Conservation (phyloP, 2,113 vertebrate genomes). For the Alces alces region DNA sequence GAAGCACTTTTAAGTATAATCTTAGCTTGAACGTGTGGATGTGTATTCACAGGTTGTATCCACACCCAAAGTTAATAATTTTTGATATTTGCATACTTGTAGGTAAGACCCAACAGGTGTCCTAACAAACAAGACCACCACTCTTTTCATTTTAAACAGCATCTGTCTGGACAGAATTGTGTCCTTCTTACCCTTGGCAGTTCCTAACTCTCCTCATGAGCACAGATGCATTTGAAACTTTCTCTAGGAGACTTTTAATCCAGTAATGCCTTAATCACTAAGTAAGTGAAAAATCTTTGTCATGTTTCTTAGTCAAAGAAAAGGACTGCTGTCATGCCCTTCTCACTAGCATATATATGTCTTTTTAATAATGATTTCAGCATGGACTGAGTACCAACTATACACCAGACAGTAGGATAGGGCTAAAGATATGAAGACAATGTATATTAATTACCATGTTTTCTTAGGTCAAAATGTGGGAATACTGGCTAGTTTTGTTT, state of each 20-base stretch:
- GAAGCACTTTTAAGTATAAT: conserved; percentile 40
- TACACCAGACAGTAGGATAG: neutral
- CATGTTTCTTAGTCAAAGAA: neutral
- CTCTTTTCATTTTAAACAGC: neutral
- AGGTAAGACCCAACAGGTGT: conserved; percentile 41
- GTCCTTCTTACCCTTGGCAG: neutral
- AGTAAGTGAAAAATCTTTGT: neutral
- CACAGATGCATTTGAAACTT: neutral
- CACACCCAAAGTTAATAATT: neutral
- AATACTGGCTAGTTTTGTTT: neutral
- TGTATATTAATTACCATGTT: neutral
- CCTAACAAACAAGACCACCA: neutral
- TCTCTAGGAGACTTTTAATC: neutral
- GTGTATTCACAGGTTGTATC: neutral
- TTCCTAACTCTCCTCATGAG: neutral
- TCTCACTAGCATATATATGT: neutral
- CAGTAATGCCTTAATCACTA: neutral
- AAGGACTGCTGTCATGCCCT: neutral
- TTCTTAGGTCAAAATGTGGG: neutral
- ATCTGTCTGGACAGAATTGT: neutral
- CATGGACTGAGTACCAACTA: neutral
- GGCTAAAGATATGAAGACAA: neutral
- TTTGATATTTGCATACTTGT: conserved; percentile 31
- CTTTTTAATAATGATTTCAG: neutral
- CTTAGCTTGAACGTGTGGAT: conserved; percentile 46